phyloP scores from a whole-genome alignment of 2,113 vertebrate species.

The Corythornis madagascariensis region DNA sequence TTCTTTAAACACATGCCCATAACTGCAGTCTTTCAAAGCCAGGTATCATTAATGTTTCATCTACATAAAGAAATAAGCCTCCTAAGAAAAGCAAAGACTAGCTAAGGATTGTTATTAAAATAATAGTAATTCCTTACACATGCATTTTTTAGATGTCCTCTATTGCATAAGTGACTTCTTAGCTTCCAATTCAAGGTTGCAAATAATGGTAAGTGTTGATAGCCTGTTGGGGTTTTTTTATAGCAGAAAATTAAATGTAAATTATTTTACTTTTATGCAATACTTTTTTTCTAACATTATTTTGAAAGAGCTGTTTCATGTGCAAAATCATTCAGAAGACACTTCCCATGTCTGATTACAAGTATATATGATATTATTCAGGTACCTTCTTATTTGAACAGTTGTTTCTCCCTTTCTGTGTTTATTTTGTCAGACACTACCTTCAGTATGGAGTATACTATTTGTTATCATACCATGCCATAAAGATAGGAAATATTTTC shows the following conservation, averaged over 20 bases:
- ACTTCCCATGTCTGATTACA: neutral
- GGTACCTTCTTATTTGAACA: neutral
- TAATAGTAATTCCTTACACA: neutral
- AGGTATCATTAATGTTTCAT: neutral
- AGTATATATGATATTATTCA: neutral
- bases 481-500: neutral
- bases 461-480: neutral
- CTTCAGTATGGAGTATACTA: neutral
- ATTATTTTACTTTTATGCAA: neutral
- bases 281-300: neutral
- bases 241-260: neutral
- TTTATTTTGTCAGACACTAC: neutral
- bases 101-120: neutral
- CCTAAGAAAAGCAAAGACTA: neutral
- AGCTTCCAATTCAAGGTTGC: neutral
- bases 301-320: neutral
- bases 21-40: neutral
- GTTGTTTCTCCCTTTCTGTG: neutral
- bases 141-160: neutral
- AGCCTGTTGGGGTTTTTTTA: neutral
- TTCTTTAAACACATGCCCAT: neutral
- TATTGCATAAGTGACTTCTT: neutral
- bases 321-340: neutral
- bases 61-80: neutral
- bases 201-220: neutral